A percentile compares a stretch with the other conserved stretches of the same genome.
Evolutionary conservation across 2,113 vertebrate genomes (phyloP).

Genomic region (Thryonomys swinderianus): DNA sequence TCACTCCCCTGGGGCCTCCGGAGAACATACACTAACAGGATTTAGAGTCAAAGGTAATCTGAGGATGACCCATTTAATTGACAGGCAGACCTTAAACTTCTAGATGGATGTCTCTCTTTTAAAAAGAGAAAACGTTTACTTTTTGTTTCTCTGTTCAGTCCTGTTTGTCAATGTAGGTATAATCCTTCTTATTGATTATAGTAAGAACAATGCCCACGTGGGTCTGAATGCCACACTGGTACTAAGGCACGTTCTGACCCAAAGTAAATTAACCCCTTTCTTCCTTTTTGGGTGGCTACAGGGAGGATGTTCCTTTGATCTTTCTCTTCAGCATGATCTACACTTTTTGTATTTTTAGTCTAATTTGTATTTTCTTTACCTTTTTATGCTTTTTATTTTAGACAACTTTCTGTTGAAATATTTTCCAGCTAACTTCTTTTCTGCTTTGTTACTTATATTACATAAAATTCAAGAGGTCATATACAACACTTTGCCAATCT

Average conservation of each 20-base stretch:
- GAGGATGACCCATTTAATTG: conserved; percentile 27
- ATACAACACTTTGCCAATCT: neutral
- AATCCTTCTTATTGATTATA: neutral
- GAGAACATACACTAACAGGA: neutral
- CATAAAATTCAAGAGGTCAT: neutral
- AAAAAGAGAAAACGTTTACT: neutral
- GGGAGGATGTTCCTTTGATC: neutral
- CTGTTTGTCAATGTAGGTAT: neutral
- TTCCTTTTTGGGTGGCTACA: neutral
- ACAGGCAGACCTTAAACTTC: conserved; percentile 2
- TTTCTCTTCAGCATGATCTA: neutral
- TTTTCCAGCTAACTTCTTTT: neutral
- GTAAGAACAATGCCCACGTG: neutral
- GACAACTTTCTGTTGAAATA: neutral
- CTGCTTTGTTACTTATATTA: neutral
- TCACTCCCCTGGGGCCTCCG: neutral
- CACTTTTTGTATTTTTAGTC: neutral
- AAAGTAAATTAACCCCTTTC: neutral
- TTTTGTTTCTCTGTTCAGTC: neutral
- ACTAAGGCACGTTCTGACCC: neutral
- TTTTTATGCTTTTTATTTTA: neutral
- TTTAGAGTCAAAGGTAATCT: conserved; percentile 45
- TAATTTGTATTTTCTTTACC: neutral
- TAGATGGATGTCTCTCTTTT: neutral
- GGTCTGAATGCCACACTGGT: neutral